These are phyloP conservation scores for Chloropsis hardwickii DNA, from an alignment of 2,113 vertebrate species.

Conservation along the genomic window DNA sequence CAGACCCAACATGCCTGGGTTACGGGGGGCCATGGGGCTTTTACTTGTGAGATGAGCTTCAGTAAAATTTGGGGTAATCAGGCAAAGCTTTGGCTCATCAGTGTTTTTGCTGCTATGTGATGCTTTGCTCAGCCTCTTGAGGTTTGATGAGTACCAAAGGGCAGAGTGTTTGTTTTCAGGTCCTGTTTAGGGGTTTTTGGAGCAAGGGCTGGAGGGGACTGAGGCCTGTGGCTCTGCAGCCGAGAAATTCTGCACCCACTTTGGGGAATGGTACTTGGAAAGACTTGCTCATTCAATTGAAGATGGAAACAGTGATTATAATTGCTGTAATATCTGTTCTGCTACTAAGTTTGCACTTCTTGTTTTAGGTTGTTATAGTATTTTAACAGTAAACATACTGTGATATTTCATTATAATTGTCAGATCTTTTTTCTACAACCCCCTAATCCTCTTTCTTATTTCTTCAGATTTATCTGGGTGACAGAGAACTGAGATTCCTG, in stretches of 20 bases:
- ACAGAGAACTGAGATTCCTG: background rate
- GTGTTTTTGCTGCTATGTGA: background rate
- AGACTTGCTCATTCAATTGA: background rate
- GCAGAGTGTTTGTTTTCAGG: background rate
- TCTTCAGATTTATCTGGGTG: background rate
- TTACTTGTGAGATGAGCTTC: background rate
- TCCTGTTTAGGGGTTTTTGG: background rate
- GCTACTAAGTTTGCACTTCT: background rate
- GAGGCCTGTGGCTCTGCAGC: background rate
- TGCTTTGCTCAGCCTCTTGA: background rate
- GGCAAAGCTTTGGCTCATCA: background rate
- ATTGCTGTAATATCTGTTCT: background rate
- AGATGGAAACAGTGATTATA: background rate
- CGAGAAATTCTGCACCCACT: background rate
- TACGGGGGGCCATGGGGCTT: fast-evolving
- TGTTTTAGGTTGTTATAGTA: background rate
- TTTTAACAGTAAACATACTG: background rate
- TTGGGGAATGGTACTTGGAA: background rate
- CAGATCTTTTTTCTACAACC: background rate
- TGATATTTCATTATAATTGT: background rate
- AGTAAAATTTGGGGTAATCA: background rate
- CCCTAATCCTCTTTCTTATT: background rate
- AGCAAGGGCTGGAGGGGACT: background rate
- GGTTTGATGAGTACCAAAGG: background rate
- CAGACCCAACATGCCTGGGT: background rate